phyloP scores from a whole-genome alignment of 2,888 invertebrate genomes.

The Panorpa germanica region DNA sequence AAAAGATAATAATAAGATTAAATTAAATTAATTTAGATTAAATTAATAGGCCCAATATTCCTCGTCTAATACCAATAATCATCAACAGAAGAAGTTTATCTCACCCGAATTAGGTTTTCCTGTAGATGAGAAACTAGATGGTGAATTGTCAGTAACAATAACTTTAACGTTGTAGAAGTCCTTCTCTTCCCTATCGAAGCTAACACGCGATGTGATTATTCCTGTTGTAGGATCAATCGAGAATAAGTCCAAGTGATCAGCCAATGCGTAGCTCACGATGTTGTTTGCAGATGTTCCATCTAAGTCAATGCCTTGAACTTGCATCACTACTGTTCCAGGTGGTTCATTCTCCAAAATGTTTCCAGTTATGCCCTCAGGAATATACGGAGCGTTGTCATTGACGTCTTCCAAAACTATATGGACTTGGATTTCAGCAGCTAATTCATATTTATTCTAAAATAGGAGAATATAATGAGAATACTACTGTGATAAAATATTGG shows the following conservation, averaged over 20 bases:
- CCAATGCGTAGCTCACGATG: slow-evolving; percentile 60
- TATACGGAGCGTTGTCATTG: slow-evolving; percentile 78
- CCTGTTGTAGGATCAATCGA: slow-evolving; percentile 71
- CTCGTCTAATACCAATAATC: too few species aligned
- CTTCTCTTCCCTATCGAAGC: slow-evolving; percentile 72
- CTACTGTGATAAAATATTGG: too few species aligned
- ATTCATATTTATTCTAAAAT: slow-evolving; percentile 60
- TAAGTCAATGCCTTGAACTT: slow-evolving; percentile 69
- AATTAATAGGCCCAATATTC: too few species aligned
- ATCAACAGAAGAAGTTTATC: too few species aligned
- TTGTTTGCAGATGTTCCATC: slow-evolving; percentile 73
- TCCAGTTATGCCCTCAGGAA: slow-evolving; percentile 63
- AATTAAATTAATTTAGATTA: too few species aligned
- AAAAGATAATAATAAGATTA: too few species aligned
- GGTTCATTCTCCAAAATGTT: slow-evolving; percentile 74
- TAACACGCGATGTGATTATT: slow-evolving; percentile 61
- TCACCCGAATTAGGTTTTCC: slow-evolving; percentile 53
- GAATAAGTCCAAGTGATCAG: slow-evolving; percentile 51
- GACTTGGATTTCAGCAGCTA: slow-evolving; percentile 63
- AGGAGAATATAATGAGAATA: too few species aligned
- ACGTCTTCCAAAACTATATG: slow-evolving; percentile 72
- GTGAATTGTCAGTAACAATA: slow-evolving; percentile 76
- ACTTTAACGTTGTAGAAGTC: slow-evolving; percentile 81
- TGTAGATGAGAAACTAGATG: slow-evolving; percentile 48
- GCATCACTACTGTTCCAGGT: slow-evolving; percentile 69